phyloP scores from a whole-genome alignment of 2,797 vertebrate species.

The Pachyuromys duprasi region DNA sequence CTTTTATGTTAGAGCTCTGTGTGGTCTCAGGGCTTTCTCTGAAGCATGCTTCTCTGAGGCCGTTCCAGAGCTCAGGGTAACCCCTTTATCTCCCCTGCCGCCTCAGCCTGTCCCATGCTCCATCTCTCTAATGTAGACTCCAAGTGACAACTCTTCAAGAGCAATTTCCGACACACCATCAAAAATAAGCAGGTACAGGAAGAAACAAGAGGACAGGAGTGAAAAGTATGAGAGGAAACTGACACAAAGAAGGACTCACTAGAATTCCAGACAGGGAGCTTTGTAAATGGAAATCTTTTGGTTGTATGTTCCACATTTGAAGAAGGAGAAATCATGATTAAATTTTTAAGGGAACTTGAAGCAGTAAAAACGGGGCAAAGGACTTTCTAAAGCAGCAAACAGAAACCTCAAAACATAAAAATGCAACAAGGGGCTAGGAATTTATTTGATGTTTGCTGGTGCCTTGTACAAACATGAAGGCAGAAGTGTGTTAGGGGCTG shows the following conservation, averaged over 20 bases:
- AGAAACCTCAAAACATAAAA: not conserved
- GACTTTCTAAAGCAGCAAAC: not conserved
- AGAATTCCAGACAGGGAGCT: not conserved
- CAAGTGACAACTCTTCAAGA: not conserved
- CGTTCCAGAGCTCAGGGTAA: not conserved
- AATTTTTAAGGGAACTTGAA: not conserved
- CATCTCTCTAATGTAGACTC: not conserved
- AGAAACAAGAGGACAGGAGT: not conserved
- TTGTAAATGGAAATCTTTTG: not conserved
- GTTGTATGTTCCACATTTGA: not conserved
- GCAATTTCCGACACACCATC: not conserved
- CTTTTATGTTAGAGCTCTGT: not conserved
- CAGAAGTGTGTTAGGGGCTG: not conserved
- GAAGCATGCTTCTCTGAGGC: not conserved
- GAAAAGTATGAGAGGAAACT: not conserved
- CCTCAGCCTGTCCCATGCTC: fast-evolving
- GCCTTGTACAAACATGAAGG: not conserved
- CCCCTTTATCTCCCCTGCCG: not conserved
- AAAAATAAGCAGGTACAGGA: not conserved
- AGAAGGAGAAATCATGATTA: not conserved
- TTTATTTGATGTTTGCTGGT: not conserved
- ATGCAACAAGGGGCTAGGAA: not conserved
- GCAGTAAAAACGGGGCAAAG: not conserved
- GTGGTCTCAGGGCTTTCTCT: not conserved
- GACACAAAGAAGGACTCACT: not conserved